These are phyloP conservation scores for Microplitis deprimator DNA, from an alignment of 2,888 invertebrate genomes.

Conservation along the genomic window DNA sequence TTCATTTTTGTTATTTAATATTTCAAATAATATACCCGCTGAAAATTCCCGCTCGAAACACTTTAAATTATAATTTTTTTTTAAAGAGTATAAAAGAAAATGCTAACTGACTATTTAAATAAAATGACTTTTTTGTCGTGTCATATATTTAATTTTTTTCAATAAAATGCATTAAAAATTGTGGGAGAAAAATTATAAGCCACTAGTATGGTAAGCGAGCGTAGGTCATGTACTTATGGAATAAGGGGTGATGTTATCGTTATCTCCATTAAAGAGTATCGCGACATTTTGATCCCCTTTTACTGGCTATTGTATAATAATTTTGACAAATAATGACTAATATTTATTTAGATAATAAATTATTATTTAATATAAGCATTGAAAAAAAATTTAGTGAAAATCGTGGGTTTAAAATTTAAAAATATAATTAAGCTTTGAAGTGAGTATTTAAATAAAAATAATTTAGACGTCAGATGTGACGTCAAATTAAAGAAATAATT, in stretches of 20 bases:
- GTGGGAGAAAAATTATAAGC: neutral
- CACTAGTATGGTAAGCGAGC: conserved; percentile 10
- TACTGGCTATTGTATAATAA: conserved; percentile 45
- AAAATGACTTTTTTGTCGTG: too few relatives aligned
- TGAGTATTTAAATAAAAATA: too few relatives aligned
- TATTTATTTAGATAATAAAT: conserved; percentile 54
- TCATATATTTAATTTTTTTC: too few relatives aligned
- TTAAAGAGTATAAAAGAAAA: conserved; percentile 1
- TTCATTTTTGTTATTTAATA: neutral
- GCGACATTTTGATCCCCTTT: conserved; percentile 53
- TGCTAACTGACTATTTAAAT: neutral
- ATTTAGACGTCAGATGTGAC: too few relatives aligned
- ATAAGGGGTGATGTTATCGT: conserved; percentile 58
- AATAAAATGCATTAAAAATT: neutral
- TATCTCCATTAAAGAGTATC: conserved; percentile 57
- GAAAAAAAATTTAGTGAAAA: too few relatives aligned
- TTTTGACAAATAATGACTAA: conserved; percentile 57
- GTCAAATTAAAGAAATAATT: too few relatives aligned
- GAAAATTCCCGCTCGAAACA: neutral
- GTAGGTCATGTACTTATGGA: conserved; percentile 32
- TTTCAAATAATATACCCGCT: conserved; percentile 11
- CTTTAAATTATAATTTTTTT: conserved; percentile 13
- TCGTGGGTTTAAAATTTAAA: too few relatives aligned
- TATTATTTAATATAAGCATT: neutral
- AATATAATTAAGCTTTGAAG: too few relatives aligned